phyloP scores from a whole-genome alignment of 2,797 vertebrate genomes.

The Macroramphosus scolopax region DNA sequence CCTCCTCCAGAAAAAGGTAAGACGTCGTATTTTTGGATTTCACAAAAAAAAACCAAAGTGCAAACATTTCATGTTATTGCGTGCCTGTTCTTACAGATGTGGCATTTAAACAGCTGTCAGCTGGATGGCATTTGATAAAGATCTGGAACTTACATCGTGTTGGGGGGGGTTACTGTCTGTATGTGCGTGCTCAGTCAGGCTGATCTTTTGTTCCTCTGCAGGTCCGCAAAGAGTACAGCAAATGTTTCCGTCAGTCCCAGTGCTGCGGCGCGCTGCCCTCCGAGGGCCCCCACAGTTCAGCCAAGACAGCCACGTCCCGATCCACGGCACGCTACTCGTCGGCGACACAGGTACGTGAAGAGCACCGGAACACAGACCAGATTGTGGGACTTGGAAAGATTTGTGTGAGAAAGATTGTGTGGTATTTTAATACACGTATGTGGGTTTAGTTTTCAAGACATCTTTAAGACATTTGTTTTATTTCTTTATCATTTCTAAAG shows the following conservation, averaged over 20 bases:
- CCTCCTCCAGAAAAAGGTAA: constrained; percentile 97
- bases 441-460: no score
- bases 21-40: constrained; percentile 19
- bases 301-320: constrained; percentile 90
- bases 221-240: constrained; percentile 98
- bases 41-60: neutral
- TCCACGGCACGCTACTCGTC: constrained; percentile 96
- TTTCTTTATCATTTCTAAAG: no score
- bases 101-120: constrained; percentile 59
- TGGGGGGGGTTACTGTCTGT: constrained; percentile 5
- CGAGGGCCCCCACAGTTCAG: constrained; percentile 90
- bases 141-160: constrained; percentile 42
- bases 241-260: constrained; percentile 95
- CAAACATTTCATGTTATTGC: constrained; percentile 18
- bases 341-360: constrained; percentile 88
- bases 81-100: constrained; percentile 30
- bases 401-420: no score
- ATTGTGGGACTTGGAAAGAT: no score
- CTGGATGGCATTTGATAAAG: constrained; percentile 61
- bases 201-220: constrained; percentile 57
- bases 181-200: constrained; percentile 14
- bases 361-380: neutral
- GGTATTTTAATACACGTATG: no score
- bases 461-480: no score
- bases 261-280: constrained; percentile 90